Evolutionary conservation across 1,140 invertebrate species (phyloP).

Genomic region (Trichonephila clavata): DNA sequence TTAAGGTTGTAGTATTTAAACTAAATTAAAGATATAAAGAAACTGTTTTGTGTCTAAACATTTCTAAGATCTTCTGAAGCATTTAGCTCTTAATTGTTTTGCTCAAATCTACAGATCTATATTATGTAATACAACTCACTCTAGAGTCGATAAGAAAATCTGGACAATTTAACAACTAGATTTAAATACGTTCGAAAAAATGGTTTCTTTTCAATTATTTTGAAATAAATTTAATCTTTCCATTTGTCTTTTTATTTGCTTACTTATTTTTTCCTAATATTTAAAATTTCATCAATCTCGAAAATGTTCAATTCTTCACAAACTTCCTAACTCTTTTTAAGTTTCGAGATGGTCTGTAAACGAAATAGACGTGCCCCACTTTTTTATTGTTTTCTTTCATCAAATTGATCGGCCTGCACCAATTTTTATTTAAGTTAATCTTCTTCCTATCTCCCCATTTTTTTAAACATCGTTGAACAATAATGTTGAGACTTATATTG

Average conservation of each 20-base stretch:
- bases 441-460: neutral
- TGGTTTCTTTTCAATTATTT: neutral
- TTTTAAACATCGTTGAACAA: conserved; percentile 29
- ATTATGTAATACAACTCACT: neutral
- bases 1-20: neutral
- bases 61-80: neutral
- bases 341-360: neutral
- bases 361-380: conserved; percentile 17
- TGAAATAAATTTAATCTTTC: neutral
- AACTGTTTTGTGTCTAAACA: too few relatives aligned
- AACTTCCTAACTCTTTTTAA: neutral
- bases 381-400: neutral
- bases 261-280: neutral
- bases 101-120: neutral
- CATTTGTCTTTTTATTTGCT: neutral
- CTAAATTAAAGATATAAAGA: neutral
- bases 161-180: conserved; percentile 32
- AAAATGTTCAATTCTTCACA: neutral
- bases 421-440: conserved; percentile 5
- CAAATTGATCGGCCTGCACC: conserved; percentile 26
- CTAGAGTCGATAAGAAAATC: neutral
- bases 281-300: conserved; percentile 3
- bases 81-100: conserved; percentile 55
- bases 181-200: conserved; percentile 50
- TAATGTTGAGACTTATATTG: neutral